Base-by-base conservation (phyloP, 2,888 invertebrate species). In the Amblyteles armatorius region DNA sequence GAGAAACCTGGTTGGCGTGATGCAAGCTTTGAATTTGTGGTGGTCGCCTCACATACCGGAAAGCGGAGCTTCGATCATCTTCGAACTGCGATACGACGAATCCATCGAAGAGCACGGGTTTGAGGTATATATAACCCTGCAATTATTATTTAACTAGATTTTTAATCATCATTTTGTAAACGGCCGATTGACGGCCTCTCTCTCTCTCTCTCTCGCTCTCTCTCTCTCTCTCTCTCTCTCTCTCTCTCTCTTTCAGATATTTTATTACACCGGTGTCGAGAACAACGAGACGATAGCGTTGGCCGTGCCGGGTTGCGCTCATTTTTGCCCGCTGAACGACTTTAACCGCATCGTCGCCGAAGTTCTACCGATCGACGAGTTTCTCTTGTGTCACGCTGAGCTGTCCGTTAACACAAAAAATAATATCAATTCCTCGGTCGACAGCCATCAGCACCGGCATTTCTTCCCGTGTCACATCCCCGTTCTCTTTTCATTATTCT, bases 11-110 rank as follows among this genome's bases (percentile, higher is more conserved):
- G 89, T 89, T 40, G 92, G 92, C 0, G 48, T 92, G 65, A 78
- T 93, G 11, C 91, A 91, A 80, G 89, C 86, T 22, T 83, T 93
- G n/a, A 85, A 89, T 52, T 55, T 91, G 29, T 93, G 91, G 90
- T 93, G 90, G 89, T 85, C 89, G 4, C 90, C 91, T 7, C 92
- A 92, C 40, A 88, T 93, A 44, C 91, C 92, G 2, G 88, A 87
- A 36, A 91, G 91, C 60, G 88, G 89, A 0, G 89, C 92, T 44
- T 89, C 93, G 1, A 71, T 93, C 0, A 90, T 93, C 67, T 87
- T 92, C 7, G 93, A 93, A 87, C 40, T 93, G 26, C 85, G 89
- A 33, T 79, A 87, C 50, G 85, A 89, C 40, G 87, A 89, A 16
- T 16, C 44, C 2, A n/a, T 57, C 1, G n/a, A 86, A 2, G 73